Evolutionary conservation across 2,113 vertebrate species (phyloP).

Genomic region (Phyllostomus discolor): DNA sequence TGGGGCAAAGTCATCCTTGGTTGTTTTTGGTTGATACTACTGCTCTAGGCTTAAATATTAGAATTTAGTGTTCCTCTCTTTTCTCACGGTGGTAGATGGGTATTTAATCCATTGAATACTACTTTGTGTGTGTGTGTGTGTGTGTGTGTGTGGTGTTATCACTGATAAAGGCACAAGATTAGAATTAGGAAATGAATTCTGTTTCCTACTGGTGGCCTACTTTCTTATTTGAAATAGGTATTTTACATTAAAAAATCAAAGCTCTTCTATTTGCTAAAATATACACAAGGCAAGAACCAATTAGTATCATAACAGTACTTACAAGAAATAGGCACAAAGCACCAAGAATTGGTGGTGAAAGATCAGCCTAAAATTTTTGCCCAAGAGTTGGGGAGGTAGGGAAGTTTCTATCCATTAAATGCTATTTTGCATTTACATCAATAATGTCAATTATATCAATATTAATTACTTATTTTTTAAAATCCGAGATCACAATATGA

Average conservation of each 20-base stretch:
- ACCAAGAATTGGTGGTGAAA: not conserved
- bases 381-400: not conserved
- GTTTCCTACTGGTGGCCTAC: not conserved
- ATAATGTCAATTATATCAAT: not conserved
- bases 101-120: not conserved
- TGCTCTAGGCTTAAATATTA: not conserved
- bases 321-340: not conserved
- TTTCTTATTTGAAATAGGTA: not conserved
- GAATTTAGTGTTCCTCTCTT: not conserved
- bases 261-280: not conserved
- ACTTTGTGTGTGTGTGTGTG: not conserved
- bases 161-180: not conserved
- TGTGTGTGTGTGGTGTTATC: not conserved
- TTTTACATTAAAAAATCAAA: not conserved
- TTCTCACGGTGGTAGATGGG: accelerated
- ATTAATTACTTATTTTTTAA: not conserved
- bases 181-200: not conserved
- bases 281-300: not conserved
- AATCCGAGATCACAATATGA: not conserved
- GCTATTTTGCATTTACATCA: not conserved
- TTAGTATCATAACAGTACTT: not conserved
- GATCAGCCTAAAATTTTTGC: not conserved
- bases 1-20: not conserved
- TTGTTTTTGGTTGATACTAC: not conserved
- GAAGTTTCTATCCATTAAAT: not conserved